Conservation (phyloP, 2,113 vertebrate species). For the Rhea pennata region DNA sequence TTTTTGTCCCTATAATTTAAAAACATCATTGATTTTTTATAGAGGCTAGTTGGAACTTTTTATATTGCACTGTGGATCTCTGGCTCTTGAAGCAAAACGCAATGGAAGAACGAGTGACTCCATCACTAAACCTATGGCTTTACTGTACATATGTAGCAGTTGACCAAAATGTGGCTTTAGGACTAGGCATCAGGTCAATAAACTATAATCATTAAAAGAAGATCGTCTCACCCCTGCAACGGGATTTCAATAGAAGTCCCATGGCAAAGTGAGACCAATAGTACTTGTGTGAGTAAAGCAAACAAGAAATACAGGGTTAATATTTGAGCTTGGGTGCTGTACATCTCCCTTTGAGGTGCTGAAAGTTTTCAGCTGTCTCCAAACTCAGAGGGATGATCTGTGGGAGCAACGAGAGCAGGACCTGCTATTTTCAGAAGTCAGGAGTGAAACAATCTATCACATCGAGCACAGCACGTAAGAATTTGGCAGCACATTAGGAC, state of each 20-base stretch:
- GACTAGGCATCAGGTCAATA: not conserved
- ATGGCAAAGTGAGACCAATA: not conserved
- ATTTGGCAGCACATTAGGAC: slow-evolving; percentile 26
- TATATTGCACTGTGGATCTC: not conserved
- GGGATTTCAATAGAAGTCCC: not conserved
- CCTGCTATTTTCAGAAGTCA: slow-evolving; percentile 32
- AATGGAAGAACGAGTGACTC: not conserved
- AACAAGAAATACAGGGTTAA: not conserved
- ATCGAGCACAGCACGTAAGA: slow-evolving; percentile 6
- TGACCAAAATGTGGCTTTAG: not conserved
- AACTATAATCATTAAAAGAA: not conserved
- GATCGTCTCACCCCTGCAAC: not conserved
- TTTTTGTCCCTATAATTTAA: not conserved
- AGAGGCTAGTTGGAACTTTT: not conserved
- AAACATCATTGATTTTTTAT: not conserved
- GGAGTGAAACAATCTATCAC: slow-evolving; percentile 16
- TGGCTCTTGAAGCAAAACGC: not conserved
- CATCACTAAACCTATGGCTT: not conserved
- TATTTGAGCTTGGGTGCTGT: not conserved
- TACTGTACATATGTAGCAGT: fast-evolving
- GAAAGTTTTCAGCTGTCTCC: not conserved
- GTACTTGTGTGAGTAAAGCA: not conserved
- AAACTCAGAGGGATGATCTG: not conserved
- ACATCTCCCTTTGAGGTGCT: not conserved
- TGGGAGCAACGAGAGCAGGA: not conserved